These are phyloP conservation scores for Macrosteles quadrilineatus DNA, from an alignment of 1,140 invertebrate species.

Conservation along the genomic window DNA sequence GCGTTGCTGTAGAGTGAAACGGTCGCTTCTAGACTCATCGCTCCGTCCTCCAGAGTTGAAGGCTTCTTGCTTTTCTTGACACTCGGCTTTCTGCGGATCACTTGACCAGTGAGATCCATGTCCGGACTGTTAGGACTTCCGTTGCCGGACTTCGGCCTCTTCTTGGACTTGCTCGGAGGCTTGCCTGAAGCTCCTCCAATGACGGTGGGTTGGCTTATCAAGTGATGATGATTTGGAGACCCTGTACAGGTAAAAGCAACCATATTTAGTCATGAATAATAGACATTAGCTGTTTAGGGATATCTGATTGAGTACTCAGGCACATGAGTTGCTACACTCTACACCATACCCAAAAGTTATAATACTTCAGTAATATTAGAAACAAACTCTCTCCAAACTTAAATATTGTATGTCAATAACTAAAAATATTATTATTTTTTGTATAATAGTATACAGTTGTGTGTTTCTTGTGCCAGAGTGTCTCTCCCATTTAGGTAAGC, in stretches of 20 bases:
- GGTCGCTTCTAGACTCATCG: conserved; percentile 51
- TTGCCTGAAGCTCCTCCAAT: conserved; percentile 56
- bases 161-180: conserved; percentile 70
- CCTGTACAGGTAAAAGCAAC: conserved; percentile 55
- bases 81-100: conserved; percentile 67
- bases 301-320: too few species aligned
- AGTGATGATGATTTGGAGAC: conserved; percentile 73
- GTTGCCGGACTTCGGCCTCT: conserved; percentile 58
- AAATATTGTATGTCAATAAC: too few species aligned
- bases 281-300: background rate
- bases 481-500: too few species aligned
- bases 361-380: too few species aligned
- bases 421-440: too few species aligned
- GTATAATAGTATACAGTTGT: too few species aligned
- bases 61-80: conserved; percentile 73
- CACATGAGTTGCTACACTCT: too few species aligned
- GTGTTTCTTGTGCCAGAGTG: too few species aligned
- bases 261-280: conserved; percentile 20
- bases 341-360: too few species aligned
- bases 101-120: conserved; percentile 49
- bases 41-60: conserved; percentile 62
- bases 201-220: conserved; percentile 76
- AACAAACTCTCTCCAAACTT: too few species aligned
- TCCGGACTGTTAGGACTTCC: conserved; percentile 62
- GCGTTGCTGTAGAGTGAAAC: conserved; percentile 78